Conservation (phyloP, 2,888 invertebrate species). For the Diplolepis rosae region DNA sequence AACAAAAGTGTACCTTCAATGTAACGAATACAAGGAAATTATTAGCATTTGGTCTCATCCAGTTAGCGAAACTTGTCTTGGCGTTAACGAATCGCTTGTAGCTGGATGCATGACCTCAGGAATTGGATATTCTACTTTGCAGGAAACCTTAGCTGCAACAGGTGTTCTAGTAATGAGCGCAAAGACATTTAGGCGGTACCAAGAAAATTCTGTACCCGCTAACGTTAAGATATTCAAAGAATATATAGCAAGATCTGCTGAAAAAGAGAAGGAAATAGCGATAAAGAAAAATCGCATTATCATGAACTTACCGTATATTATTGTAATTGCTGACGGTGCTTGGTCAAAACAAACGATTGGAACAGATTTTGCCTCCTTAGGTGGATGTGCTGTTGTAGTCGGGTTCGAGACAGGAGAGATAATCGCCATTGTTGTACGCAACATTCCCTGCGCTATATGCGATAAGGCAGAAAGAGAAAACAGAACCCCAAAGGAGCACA, state of each 20-base stretch:
- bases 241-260: not conserved
- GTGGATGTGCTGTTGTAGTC: constrained; percentile 45
- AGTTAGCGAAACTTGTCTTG: not conserved
- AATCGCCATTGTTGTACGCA: constrained; percentile 51
- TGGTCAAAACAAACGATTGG: constrained; percentile 51
- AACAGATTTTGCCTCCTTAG: constrained; percentile 42
- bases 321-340: constrained; percentile 44
- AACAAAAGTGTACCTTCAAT: not conserved
- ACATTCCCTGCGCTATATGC: constrained; percentile 54
- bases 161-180: not conserved
- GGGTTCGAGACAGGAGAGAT: constrained; percentile 47
- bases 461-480: constrained; percentile 22
- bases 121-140: not conserved
- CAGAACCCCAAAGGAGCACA: not conserved
- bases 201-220: not conserved
- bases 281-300: constrained; percentile 29
- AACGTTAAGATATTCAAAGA: not conserved
- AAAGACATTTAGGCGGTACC: not conserved
- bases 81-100: not conserved
- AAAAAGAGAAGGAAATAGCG: not conserved
- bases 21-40: not conserved
- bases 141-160: not conserved
- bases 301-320: constrained; percentile 43
- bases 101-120: not conserved
- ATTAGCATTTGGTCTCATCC: not conserved